Percentiles rank a stretch among this genome's conserved stretches.
Conservation (phyloP, 2,888 invertebrate species). For the Iselma pallidipennis region DNA sequence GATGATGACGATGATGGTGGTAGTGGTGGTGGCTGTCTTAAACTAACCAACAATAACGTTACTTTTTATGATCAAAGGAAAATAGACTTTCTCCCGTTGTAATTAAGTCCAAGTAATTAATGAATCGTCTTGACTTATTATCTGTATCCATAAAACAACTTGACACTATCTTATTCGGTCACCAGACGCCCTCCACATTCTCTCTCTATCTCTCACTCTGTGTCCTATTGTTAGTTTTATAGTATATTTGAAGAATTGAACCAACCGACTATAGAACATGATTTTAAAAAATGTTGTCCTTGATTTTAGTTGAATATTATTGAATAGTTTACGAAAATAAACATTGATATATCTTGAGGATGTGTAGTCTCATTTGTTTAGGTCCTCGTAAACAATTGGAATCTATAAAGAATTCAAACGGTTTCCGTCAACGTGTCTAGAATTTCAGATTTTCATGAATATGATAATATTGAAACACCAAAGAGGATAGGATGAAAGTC, state of each 20-base stretch:
- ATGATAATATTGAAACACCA: constrained; percentile 42
- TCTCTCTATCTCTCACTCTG: too few relatives aligned
- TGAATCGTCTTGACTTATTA: constrained; percentile 46
- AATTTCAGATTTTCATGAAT: constrained; percentile 44
- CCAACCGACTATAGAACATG: too few relatives aligned
- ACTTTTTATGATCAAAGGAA: constrained; percentile 25
- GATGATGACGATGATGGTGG: background rate
- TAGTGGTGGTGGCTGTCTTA: background rate
- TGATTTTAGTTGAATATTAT: too few relatives aligned
- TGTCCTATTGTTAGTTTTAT: too few relatives aligned
- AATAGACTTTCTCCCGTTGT: constrained; percentile 38
- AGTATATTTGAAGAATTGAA: too few relatives aligned
- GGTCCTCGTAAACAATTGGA: constrained; percentile 42
- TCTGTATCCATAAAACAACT: constrained; percentile 49
- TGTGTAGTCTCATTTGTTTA: constrained; percentile 33
- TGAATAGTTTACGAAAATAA: too few relatives aligned
- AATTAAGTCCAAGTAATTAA: constrained; percentile 49
- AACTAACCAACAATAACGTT: background rate
- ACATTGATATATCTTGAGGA: background rate
- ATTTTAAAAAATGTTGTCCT: too few relatives aligned
- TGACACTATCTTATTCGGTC: constrained; percentile 43
- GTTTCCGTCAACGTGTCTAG: constrained; percentile 47
- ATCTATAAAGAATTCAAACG: constrained; percentile 44
- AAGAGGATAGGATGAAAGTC: background rate
- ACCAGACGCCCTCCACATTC: background rate